Evolutionary conservation across 2,113 vertebrate genomes (phyloP).

Genomic region (Daboia siamensis): DNA sequence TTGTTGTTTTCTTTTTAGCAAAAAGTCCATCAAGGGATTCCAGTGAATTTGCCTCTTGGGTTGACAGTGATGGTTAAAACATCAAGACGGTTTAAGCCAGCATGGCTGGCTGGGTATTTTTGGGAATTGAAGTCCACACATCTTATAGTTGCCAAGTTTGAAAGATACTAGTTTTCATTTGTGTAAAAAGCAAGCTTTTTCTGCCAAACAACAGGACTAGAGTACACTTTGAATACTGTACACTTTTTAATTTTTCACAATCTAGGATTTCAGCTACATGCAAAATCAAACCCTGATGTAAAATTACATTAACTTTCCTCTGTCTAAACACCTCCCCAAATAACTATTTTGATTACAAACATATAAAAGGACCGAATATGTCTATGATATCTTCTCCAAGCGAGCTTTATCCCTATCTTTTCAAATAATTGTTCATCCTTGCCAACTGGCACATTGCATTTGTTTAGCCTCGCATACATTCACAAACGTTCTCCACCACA

Average conservation of each 20-base stretch:
- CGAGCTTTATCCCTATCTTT: not conserved
- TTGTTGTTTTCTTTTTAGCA: not conserved
- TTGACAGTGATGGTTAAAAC: not conserved
- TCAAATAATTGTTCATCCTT: constrained; percentile 41
- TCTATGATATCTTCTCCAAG: not conserved
- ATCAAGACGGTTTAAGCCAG: not conserved
- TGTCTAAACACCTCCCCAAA: not conserved
- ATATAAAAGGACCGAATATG: not conserved
- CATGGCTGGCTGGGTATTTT: not conserved
- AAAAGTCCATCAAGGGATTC: not conserved
- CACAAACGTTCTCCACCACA: constrained; percentile 75
- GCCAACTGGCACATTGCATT: constrained; percentile 57
- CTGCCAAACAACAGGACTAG: not conserved
- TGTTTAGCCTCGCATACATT: constrained; percentile 73
- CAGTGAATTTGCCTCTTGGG: not conserved
- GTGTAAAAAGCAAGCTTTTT: not conserved
- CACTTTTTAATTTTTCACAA: not conserved
- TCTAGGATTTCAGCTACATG: not conserved
- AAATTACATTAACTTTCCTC: not conserved
- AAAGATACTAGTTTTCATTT: not conserved
- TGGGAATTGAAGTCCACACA: not conserved
- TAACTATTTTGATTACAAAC: not conserved
- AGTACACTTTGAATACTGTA: not conserved
- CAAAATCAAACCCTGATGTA: not conserved
- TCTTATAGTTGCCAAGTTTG: not conserved